Evolutionary conservation across 1,140 invertebrate species (phyloP), one percentile per base, ranked within the genome.

Genomic region (Dendrolimus punctatus): DNA sequence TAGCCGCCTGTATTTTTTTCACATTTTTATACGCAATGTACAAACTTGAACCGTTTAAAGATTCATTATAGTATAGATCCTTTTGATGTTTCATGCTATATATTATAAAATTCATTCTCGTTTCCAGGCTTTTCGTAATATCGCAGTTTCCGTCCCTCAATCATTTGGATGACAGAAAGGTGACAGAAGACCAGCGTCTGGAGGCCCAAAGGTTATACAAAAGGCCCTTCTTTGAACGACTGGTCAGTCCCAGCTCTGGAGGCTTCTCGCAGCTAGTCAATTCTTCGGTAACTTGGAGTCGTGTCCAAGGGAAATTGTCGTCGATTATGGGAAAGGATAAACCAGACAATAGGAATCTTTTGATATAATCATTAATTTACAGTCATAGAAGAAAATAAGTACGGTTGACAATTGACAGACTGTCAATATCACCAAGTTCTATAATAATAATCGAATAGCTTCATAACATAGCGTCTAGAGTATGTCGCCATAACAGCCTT

Each of bases 81-180:
- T 23, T 2, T 23, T 23, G 23, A 23, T 23, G 23, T 23, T 23
- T 23, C 23, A 23, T 23, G 23, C 23, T 23, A 23, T 23, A 2
- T 23, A 2, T 23, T 23, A 23, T 23, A 23, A 23, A 23, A 23
- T 2, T 23, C 3, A 23, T 23, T 23, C 23, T 23, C 23, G 23
- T 23, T 23, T 87, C 4, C 67, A 92, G 91, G 64, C 82, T 93
- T n/a, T 93, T 91, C 72, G 88, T 93, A 6, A 90, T 93, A 69
- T 93, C 92, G 0, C 89, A 91, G 71, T 92, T 94, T 65, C 89
- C 91, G 4, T 84, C 85, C 2, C 74, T 93, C 10, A 62, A 88
- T 5, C 91, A 93, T 66, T 77, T 93, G 57, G 92, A 94, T 68
- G 92, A 93, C 68, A 76, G 90, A 49, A 68, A 71, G 41, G 89